Conservation (phyloP, 2,888 invertebrate genomes). For the Ormia ochracea region DNA sequence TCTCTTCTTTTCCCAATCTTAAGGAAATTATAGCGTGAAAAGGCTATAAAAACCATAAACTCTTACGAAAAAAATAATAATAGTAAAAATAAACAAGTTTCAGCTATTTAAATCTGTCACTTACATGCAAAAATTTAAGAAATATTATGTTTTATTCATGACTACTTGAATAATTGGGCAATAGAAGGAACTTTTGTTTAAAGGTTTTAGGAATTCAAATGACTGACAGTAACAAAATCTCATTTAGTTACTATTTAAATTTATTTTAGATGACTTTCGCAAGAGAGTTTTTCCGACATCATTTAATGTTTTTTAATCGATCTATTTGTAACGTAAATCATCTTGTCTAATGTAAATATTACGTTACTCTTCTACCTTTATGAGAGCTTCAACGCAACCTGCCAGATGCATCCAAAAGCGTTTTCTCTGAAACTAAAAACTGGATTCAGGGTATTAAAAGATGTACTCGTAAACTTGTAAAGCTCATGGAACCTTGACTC, state of each 20-base stretch:
- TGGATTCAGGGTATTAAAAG: too few species aligned
- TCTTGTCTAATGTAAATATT: too few species aligned
- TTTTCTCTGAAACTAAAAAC: too few species aligned
- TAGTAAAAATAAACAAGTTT: constrained; percentile 23
- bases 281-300: too few species aligned
- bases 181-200: constrained; percentile 5
- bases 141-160: constrained; percentile 57
- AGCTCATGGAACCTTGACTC: too few species aligned
- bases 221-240: not conserved
- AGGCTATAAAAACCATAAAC: constrained; percentile 54
- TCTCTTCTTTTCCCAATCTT: constrained; percentile 12
- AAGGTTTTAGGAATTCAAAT: constrained; percentile 11
- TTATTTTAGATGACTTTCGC: too few species aligned
- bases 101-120: constrained; percentile 55
- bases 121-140: constrained; percentile 46
- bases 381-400: not conserved
- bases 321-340: too few species aligned
- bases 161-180: constrained; percentile 29
- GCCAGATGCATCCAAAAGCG: too few species aligned
- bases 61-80: not conserved
- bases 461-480: too few species aligned
- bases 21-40: constrained; percentile 28
- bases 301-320: too few species aligned
- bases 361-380: not conserved
- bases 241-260: too few species aligned